Evolutionary conservation across 2,113 vertebrate species (phyloP), one percentile per base, ranked within the genome.

Genomic region (Machaerirhynchus nigripectus): DNA sequence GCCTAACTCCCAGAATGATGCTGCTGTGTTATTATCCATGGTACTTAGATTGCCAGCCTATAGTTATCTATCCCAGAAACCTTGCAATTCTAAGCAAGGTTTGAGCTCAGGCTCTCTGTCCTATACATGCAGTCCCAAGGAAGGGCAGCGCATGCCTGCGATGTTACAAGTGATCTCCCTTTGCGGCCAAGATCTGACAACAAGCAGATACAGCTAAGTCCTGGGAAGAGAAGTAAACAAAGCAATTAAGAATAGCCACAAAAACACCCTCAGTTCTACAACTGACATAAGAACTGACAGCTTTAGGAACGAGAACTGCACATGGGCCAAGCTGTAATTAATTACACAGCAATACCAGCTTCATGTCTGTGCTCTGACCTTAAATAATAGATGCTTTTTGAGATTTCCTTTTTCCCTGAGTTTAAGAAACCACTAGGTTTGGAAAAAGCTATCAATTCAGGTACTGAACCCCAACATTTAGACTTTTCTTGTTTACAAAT

Each of bases 211-310:
- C 31, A 90, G 26, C 20, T 22, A 78, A 46, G 39, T 16, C 46
- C 42, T 46, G 28, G 42, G 37, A 79, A 79, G 26, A 79, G 56
- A 84, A 81, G n/a, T 50, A 87, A 91, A 96, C 28, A 89, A 65
- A 87, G 60, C 81, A 93, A 59, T 81, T 46, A 76, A 27, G 17
- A 73, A 17, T 5, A 73, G 26, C 27, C 13, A 20, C 55, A 80
- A 47, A 67, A 37, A 0, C 3, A 22, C 46, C 33, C 47, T 71
- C 44, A 44, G 22, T 77, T 80, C 68, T 73, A 26, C 42, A 71
- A 61, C 4, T 53, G n/a, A 39, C 59, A 55, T 49, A 23, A 81
- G 69, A 84, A 84, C 18, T 53, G 40, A 77, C 63, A 86, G 63
- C 50, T 61, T 83, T 65, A 44, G n/a, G 68, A 94, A 57, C 3